A percentile compares a stretch with the other conserved stretches of the same genome.
phyloP scores from a whole-genome alignment of 2,113 vertebrate genomes.

The Cercocebus atys region DNA sequence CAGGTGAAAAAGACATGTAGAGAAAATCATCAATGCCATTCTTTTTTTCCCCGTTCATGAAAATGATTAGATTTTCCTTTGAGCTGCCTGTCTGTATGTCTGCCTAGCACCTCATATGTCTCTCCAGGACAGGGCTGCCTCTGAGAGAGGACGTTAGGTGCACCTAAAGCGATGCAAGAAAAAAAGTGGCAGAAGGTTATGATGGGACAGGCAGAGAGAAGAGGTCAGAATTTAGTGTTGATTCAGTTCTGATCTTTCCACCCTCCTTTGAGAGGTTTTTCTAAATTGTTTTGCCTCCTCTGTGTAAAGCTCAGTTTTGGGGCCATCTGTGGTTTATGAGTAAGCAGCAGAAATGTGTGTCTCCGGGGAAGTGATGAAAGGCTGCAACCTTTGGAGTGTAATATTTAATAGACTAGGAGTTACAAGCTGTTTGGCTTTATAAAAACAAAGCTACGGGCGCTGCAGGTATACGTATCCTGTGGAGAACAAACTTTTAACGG shows the following conservation, averaged over 20 bases:
- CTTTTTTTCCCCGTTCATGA: not conserved
- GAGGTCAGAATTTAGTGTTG: not conserved
- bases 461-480: accelerated
- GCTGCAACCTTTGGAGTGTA: not conserved
- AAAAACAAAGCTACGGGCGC: not conserved
- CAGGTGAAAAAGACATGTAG: not conserved
- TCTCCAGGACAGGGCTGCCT: not conserved
- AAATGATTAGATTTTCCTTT: not conserved
- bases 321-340: slow-evolving; percentile 8
- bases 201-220: not conserved
- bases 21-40: not conserved
- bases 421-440: not conserved
- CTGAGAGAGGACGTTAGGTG: not conserved
- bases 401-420: slow-evolving; percentile 17
- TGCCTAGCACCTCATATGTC: not conserved
- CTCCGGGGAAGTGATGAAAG: not conserved
- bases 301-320: not conserved
- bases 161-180: not conserved
- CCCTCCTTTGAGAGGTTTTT: not conserved
- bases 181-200: not conserved
- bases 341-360: slow-evolving; percentile 24
- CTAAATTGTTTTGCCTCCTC: not conserved
- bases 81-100: not conserved
- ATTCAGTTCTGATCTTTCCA: not conserved
- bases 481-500: not conserved